Base-by-base conservation (phyloP, 1,140 invertebrate genomes). In the Dendroctonus ponderosae region DNA sequence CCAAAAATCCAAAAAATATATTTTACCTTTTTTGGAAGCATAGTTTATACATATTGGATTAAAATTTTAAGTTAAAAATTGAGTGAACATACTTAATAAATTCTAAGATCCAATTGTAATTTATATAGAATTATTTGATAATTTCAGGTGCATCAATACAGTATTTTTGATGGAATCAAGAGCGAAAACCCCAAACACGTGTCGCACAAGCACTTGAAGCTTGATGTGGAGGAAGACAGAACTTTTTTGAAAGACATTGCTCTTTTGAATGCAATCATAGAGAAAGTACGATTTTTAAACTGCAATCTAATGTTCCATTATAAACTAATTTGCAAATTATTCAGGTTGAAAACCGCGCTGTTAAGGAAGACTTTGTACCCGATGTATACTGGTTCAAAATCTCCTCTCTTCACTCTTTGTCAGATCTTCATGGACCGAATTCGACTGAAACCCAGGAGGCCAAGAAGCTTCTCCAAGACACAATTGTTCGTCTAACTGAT, bases 351-450 rank as follows among this genome's bases (percentile, higher is more conserved):
- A 69, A 73, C 49, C 82, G 83, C 56, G 82, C 74, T 0, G 75
- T 86, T 37, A 78, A 76, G 53, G 70, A 79, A 43, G 85, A 89
- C 72, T 81, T 82, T 50, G 78, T 84, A 53, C 80, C 87, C 50
- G 86, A 89, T 77, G 82, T 89, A 70, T 88, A 85, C 74, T 88
- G 87, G 84, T 79, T 90, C 58, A 83, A 85, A 66, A 79, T 89
- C 41, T 80, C 81, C 37, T 83, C 84, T 12, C 77, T 90, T 6
- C 84, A 85, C 70, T 77, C 84, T n/a, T 69, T 90, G 6, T 80
- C 83, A 56, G 86, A 89, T 73, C 79, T 82, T 46, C 85, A 91
- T 78, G 88, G 88, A 6, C 83, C 84, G 58, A 85, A 87, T 71
- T 89, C 89, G 1, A 75, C 84, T 12, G 81, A 85, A 72, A 79